A percentile compares a stretch with the other conserved stretches of the same genome.
Evolutionary conservation across 2,113 vertebrate species (phyloP).

Genomic region (Monarcha castaneiventris): DNA sequence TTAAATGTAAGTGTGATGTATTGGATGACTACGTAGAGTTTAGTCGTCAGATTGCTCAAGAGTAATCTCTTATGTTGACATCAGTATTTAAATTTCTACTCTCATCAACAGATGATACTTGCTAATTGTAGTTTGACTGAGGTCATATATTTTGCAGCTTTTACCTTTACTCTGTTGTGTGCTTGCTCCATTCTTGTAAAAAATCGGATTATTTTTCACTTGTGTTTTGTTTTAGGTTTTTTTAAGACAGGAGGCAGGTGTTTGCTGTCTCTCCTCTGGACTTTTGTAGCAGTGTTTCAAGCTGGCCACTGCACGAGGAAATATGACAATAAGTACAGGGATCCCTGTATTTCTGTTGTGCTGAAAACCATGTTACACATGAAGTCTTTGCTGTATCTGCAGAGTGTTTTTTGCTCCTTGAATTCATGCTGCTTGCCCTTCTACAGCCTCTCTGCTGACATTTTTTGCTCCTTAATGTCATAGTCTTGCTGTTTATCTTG

Average conservation of each 20-base stretch:
- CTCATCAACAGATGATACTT: neutral
- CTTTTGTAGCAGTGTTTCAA: neutral
- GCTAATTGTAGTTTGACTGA: neutral
- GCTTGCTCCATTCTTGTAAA: neutral
- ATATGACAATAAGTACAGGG: neutral
- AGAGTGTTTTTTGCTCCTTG: neutral
- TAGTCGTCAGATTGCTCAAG: neutral
- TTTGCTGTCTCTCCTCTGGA: neutral
- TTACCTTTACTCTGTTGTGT: neutral
- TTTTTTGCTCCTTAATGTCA: neutral
- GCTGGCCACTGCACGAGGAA: neutral
- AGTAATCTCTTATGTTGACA: neutral
- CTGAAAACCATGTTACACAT: neutral
- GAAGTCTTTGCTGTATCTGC: neutral
- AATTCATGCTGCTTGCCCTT: neutral
- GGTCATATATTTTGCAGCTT: neutral
- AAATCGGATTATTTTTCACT: neutral
- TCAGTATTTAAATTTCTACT: neutral
- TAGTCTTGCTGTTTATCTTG: neutral
- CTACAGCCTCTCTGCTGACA: neutral
- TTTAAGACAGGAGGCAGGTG: neutral
- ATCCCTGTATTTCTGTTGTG: neutral
- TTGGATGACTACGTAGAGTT: neutral
- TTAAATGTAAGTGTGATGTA: conserved; percentile 84
- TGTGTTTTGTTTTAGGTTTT: neutral